Percentiles rank a stretch among this genome's conserved stretches.
Evolutionary conservation across 2,888 invertebrate genomes (phyloP).

Genomic region (Pterostichus madidus): DNA sequence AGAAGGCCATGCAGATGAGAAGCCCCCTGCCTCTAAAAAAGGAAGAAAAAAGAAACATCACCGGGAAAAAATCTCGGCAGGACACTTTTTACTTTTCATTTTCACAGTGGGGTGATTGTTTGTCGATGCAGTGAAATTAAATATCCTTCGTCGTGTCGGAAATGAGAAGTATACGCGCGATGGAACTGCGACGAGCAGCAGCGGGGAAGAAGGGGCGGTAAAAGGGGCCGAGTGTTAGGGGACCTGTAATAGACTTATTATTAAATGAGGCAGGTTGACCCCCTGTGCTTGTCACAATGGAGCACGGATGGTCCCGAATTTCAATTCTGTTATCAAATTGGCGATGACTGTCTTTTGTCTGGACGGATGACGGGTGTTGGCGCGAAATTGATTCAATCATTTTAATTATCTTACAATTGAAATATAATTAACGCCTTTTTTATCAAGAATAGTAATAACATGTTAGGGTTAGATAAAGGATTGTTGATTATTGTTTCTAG

Average conservation of each 20-base stretch:
- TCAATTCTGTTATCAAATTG: slow-evolving; percentile 50
- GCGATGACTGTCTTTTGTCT: background rate
- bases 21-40: slow-evolving; percentile 41
- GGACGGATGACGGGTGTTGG: slow-evolving; percentile 20
- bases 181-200: background rate
- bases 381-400: slow-evolving; percentile 23
- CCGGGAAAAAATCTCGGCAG: slow-evolving; percentile 54
- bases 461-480: no score
- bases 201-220: background rate
- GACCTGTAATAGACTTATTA: slow-evolving; percentile 63
- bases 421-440: no score
- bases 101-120: slow-evolving; percentile 59
- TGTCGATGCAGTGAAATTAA: slow-evolving; percentile 60
- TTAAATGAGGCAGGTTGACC: slow-evolving; percentile 66
- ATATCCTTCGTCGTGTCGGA: slow-evolving; percentile 59
- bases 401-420: background rate
- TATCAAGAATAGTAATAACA: no score
- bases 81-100: slow-evolving; percentile 41
- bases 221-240: slow-evolving; percentile 46
- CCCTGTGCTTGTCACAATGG: slow-evolving; percentile 55
- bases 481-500: no score
- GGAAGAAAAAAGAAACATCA: slow-evolving; percentile 26
- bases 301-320: slow-evolving; percentile 52
- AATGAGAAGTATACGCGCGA: slow-evolving; percentile 50
- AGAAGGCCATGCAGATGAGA: slow-evolving; percentile 59